A percentile compares a stretch with the other conserved stretches of the same genome.
Evolutionary conservation across 2,888 invertebrate genomes (phyloP).

Genomic region (Pyrochroa serraticornis): DNA sequence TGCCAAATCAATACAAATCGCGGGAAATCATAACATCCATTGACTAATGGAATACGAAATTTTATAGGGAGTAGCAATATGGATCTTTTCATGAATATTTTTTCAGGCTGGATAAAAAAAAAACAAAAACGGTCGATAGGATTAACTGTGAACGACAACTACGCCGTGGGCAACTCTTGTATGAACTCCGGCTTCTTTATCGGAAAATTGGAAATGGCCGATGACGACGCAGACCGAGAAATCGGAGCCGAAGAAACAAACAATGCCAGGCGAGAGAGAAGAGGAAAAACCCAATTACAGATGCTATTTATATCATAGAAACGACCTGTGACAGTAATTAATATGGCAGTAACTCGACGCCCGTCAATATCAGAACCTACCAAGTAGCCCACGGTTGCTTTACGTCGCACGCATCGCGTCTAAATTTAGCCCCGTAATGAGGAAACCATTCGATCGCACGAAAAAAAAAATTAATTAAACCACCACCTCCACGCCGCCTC

Average conservation of each 20-base stretch:
- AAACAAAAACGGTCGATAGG: too few species aligned
- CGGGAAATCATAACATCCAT: too few species aligned
- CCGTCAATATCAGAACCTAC: constrained; percentile 30
- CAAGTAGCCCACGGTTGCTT: constrained; percentile 27
- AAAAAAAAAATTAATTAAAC: constrained; percentile 33
- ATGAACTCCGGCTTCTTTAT: too few species aligned
- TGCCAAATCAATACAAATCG: too few species aligned
- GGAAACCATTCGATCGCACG: constrained; percentile 41
- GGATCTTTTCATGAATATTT: too few species aligned
- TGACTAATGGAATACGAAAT: too few species aligned
- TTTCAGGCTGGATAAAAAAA: too few species aligned
- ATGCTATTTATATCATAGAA: constrained; percentile 33
- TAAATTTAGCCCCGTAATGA: constrained; percentile 43
- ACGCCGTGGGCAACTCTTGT: too few species aligned
- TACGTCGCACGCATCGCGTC: constrained; percentile 36
- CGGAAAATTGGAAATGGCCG: too few species aligned
- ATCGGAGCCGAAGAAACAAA: neutral
- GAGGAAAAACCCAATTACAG: constrained; percentile 35
- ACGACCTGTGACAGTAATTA: constrained; percentile 37
- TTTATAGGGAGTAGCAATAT: too few species aligned
- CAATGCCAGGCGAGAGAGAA: constrained; percentile 25
- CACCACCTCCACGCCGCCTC: constrained; percentile 2
- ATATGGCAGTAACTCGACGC: constrained; percentile 32
- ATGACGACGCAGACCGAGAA: too few species aligned
- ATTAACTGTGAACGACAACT: too few species aligned